Base-by-base conservation (phyloP, 2,113 vertebrate species). In the Nannospalax galili region DNA sequence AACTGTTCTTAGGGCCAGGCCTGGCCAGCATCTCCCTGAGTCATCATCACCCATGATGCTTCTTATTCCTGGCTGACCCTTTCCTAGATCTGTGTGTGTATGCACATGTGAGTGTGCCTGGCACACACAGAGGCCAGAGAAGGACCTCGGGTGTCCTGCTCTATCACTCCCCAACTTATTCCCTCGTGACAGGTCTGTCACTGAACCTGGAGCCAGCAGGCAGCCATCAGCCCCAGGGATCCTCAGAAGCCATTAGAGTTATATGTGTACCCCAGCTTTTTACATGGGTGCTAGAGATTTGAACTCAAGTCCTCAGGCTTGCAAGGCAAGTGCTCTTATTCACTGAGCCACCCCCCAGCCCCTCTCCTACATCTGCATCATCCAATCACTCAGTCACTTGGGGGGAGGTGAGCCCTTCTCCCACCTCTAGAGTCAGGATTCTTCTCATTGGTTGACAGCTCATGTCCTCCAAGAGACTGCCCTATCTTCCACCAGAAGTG, bases 11-110 rank as follows among this genome's bases (percentile, higher is more conserved):
- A 22, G 30, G 91, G 77, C 56, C 37, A 26, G 45, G 86, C 16
- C 64, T 69, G 95, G 65, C 80, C 87, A 62, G 24, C 11, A 19
- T 72, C 58, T 93, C 37, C 84, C 90, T 32, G 85, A 93, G 58
- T 95, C 92, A 92, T 95, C 92, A 92, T 32, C 20, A 1, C 24
- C 45, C 62, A 10, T 40, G n/a, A 11, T 16, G 40, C 5, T 67
- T 16, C 64, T 14, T 77, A 22, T 72, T 15, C 60, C 75, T 16
- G 45, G 42, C n/a, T 5, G 75, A 73, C 16, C 28, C 84, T 84
- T 40, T 42, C 92, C 67, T 73, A 16, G 22, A 2, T 4, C 26
- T 4, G 58, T 20, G 20, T 26, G 52, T 19, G 30, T 60, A 14
- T 60, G 58, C 15, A 3, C 19, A 17, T 16, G 58, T 60, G 58